These are phyloP conservation scores for Crotophaga sulcirostris DNA, from an alignment of 2,113 vertebrate genomes.

Conservation along the genomic window DNA sequence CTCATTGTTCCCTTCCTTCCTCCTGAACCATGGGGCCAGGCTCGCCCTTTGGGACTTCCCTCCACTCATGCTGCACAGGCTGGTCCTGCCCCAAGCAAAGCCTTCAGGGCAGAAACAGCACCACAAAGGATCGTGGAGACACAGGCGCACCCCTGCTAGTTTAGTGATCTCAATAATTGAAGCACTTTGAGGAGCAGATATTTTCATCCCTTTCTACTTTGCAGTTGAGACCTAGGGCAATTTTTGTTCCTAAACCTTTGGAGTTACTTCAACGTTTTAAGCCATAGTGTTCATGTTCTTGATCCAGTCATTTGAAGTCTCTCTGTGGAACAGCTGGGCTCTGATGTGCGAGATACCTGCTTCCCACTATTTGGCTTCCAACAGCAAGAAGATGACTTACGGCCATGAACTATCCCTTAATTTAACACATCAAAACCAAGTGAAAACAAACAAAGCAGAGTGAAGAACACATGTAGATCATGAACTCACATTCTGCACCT, in stretches of 20 bases:
- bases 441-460: conserved; percentile 67
- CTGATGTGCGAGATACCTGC: conserved; percentile 64
- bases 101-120: background rate
- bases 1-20: background rate
- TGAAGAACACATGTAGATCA: conserved; percentile 47
- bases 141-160: background rate
- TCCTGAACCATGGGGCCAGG: background rate
- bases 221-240: conserved; percentile 3
- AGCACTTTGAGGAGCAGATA: background rate
- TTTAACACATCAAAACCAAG: conserved; percentile 58
- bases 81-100: background rate
- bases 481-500: conserved; percentile 68
- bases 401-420: conserved; percentile 68
- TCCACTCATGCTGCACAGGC: background rate
- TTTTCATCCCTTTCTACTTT: conserved; percentile 37
- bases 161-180: background rate
- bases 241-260: conserved; percentile 13
- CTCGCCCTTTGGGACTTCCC: background rate
- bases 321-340: conserved; percentile 62
- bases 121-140: background rate
- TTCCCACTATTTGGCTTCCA: conserved; percentile 63
- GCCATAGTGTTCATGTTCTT: background rate
- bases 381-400: conserved; percentile 53
- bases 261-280: conserved; percentile 20
- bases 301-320: conserved; percentile 30